These are phyloP conservation scores for Saccopteryx leptura DNA, from an alignment of 2,113 vertebrate species.

Conservation along the genomic window DNA sequence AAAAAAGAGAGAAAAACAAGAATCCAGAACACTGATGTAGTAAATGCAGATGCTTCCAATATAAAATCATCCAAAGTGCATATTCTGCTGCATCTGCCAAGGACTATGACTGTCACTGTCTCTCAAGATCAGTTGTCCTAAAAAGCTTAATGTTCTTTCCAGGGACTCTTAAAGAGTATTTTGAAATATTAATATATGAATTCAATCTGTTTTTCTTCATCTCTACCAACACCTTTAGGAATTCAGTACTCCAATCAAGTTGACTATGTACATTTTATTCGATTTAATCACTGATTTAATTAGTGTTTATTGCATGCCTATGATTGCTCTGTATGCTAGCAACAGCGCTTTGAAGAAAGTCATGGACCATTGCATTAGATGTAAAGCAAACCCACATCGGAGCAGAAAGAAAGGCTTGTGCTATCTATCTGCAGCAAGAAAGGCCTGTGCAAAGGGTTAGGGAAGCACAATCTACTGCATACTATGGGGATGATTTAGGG, in stretches of 20 bases:
- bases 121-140: background rate
- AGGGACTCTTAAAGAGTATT: background rate
- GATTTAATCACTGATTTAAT: background rate
- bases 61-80: background rate
- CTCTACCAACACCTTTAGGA: background rate
- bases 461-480: background rate
- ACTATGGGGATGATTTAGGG: background rate
- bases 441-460: background rate
- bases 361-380: background rate
- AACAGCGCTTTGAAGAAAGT: background rate
- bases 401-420: background rate
- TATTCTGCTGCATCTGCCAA: background rate
- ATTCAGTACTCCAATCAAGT: background rate
- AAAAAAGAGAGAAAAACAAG: background rate
- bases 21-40: background rate
- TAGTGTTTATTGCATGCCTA: conserved; percentile 1
- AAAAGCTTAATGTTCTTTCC: background rate
- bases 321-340: background rate
- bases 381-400: background rate
- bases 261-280: background rate
- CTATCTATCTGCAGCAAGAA: background rate
- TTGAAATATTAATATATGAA: background rate
- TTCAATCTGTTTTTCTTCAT: background rate
- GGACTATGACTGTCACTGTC: background rate
- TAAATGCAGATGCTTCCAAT: background rate